Percentiles rank a stretch among this genome's conserved stretches.
phyloP scores from a whole-genome alignment of 23 tunicate species.

The Phallusia fumigata region DNA sequence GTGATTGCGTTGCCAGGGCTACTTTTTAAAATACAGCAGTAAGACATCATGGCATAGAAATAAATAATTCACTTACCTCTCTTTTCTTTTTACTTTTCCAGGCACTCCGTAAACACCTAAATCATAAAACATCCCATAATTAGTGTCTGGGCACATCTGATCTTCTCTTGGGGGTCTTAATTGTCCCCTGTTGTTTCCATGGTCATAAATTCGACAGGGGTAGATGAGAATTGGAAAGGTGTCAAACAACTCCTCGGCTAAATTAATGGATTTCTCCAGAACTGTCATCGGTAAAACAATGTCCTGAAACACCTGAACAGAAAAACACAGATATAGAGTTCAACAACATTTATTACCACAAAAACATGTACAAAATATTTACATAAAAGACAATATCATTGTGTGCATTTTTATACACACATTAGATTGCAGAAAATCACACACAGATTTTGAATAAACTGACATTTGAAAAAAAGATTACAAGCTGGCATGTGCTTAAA shows the following conservation, averaged over 20 bases:
- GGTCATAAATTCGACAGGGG: conserved; percentile 84
- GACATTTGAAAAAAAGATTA: too few species aligned
- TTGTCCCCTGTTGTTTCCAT: conserved; percentile 65
- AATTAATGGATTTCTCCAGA: conserved; percentile 78
- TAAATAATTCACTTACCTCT: conserved; percentile 19
- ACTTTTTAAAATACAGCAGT: too few species aligned
- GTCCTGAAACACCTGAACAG: conserved; percentile 74
- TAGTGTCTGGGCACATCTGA: conserved; percentile 74
- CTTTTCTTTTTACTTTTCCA: conserved; percentile 74
- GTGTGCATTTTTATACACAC: too few species aligned
- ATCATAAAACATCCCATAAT: conserved; percentile 88
- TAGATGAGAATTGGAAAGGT: conserved; percentile 80
- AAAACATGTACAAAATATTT: too few species aligned
- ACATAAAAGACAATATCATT: too few species aligned
- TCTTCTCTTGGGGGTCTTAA: conserved; percentile 63
- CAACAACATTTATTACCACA: too few species aligned
- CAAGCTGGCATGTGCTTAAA: too few species aligned
- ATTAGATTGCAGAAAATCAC: too few species aligned
- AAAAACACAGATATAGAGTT: too few species aligned
- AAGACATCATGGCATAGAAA: not conserved
- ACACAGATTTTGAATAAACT: too few species aligned
- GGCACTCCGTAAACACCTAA: conserved; percentile 89
- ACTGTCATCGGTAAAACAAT: conserved; percentile 90
- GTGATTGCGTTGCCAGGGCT: too few species aligned
- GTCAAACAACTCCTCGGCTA: conserved; percentile 73